These are phyloP conservation scores for Myathropa florea DNA, from an alignment of 2,888 invertebrate species.

Conservation along the genomic window DNA sequence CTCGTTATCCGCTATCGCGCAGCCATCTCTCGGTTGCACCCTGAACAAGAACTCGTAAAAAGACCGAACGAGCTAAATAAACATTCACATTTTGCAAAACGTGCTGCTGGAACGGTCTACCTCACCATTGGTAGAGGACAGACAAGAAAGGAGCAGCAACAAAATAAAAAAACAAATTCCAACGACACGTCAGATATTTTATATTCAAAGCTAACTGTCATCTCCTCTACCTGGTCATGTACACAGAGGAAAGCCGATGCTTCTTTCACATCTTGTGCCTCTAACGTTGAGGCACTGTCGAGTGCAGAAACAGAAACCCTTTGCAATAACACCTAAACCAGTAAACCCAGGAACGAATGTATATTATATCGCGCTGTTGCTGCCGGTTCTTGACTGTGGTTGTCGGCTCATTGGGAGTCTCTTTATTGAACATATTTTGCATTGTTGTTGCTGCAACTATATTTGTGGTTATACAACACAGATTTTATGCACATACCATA, in stretches of 20 bases:
- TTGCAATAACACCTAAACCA: constrained; percentile 59
- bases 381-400: constrained; percentile 20
- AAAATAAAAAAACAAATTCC: constrained; percentile 22
- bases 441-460: constrained; percentile 25
- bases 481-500: constrained; percentile 33
- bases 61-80: constrained; percentile 63
- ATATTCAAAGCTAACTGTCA: constrained; percentile 64
- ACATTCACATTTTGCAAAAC: constrained; percentile 66
- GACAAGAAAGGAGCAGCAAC: background rate
- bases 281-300: constrained; percentile 52
- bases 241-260: constrained; percentile 36
- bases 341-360: constrained; percentile 48
- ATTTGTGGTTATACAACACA: constrained; percentile 52
- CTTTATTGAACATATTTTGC: constrained; percentile 48
- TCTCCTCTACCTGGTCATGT: constrained; percentile 34
- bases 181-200: constrained; percentile 66
- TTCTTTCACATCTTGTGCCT: constrained; percentile 35
- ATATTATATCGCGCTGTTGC: constrained; percentile 56
- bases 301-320: constrained; percentile 62
- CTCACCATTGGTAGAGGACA: background rate
- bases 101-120: constrained; percentile 36
- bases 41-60: constrained; percentile 65
- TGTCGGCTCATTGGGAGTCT: constrained; percentile 19
- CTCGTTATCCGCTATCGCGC: constrained; percentile 65
- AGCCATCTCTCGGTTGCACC: constrained; percentile 58